phyloP scores from a whole-genome alignment of 1,140 invertebrate species.

The Ridgeia piscesae region DNA sequence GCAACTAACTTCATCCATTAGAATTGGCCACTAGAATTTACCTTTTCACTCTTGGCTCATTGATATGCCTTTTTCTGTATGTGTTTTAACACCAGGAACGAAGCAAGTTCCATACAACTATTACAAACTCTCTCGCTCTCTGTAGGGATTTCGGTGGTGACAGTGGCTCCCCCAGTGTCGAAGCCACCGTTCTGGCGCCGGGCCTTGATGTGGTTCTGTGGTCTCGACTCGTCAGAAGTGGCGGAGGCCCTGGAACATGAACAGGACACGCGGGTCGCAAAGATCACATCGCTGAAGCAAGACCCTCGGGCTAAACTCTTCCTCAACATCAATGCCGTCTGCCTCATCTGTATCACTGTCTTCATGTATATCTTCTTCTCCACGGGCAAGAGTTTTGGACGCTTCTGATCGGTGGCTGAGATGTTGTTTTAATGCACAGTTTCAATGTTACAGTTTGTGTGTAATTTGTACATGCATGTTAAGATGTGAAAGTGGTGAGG shows the following conservation, averaged over 20 bases:
- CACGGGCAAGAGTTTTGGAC: constrained; percentile 25
- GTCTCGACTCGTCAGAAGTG: constrained; percentile 6
- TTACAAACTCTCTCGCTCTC: not conserved
- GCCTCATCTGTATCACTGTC: constrained; percentile 17
- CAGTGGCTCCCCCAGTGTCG: not conserved
- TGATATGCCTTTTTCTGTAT: too few relatives aligned
- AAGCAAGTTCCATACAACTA: not conserved
- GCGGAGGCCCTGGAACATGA: not conserved
- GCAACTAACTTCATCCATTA: too few relatives aligned
- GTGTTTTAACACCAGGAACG: not conserved
- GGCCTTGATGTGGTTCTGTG: constrained; percentile 25
- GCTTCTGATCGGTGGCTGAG: not conserved
- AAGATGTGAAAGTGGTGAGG: too few relatives aligned
- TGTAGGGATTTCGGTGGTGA: not conserved
- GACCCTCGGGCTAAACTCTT: constrained; percentile 18
- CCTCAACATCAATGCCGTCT: constrained; percentile 12
- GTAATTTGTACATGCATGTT: too few relatives aligned
- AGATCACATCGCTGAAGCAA: constrained; percentile 18
- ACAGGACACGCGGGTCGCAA: constrained; percentile 12
- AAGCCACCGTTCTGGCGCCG: not conserved
- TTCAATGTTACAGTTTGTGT: too few relatives aligned
- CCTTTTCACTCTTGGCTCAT: too few relatives aligned
- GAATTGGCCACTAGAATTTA: too few relatives aligned
- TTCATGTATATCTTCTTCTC: constrained; percentile 28
- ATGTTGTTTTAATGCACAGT: too few relatives aligned